Conservation (phyloP, 1,140 invertebrate species). For the Lutraria rhynchaena region DNA sequence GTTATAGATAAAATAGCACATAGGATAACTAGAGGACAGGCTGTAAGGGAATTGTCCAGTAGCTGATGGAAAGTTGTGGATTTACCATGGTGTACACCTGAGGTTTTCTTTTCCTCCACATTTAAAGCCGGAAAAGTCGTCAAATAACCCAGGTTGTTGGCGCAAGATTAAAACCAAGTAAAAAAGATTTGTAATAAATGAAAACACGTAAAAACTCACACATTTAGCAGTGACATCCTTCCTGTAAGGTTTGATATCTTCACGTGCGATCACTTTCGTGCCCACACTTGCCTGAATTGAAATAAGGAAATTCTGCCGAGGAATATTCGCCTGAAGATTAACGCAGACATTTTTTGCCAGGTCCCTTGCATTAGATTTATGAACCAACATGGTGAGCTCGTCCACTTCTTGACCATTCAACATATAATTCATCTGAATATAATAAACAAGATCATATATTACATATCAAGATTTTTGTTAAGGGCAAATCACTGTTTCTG, state of each 20-base stretch:
- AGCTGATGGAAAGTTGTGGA: neutral
- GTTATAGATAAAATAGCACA: no score
- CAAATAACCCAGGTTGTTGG: no score
- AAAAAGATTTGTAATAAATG: no score
- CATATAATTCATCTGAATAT: constrained; percentile 90
- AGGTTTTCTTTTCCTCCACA: no score
- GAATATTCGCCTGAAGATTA: constrained; percentile 94
- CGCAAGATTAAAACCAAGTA: no score
- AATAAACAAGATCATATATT: no score
- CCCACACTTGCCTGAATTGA: constrained; percentile 93
- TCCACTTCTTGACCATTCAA: constrained; percentile 93
- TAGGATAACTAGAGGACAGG: no score
- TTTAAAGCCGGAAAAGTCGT: no score
- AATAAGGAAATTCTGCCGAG: constrained; percentile 93
- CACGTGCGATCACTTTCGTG: constrained; percentile 92
- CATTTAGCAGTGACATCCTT: constrained; percentile 97
- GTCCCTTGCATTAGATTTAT: constrained; percentile 87
- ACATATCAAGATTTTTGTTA: no score
- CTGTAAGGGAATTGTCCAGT: neutral
- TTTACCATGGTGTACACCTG: no score
- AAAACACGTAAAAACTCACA: constrained; percentile 86
- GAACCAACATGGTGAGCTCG: constrained; percentile 93
- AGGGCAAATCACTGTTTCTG: no score
- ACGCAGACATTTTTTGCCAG: constrained; percentile 88
- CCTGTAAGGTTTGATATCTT: constrained; percentile 92